phyloP scores from a whole-genome alignment of 2,113 vertebrate genomes.

The Asarcornis scutulata region DNA sequence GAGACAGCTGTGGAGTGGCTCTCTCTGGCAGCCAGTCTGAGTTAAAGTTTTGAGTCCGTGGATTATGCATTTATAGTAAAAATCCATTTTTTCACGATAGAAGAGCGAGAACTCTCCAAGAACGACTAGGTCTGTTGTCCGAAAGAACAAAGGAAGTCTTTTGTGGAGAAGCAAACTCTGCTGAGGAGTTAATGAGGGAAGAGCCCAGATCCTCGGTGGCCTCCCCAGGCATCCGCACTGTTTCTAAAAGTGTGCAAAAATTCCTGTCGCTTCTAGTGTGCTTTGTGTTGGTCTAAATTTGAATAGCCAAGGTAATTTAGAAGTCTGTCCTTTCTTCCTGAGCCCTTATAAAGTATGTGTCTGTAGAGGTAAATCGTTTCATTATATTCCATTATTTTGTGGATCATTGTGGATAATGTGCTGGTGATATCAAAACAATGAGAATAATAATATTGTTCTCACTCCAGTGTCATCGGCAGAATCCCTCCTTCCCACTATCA shows the following conservation, averaged over 20 bases:
- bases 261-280: background rate
- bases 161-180: background rate
- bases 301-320: constrained; percentile 24
- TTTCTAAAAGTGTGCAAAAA: background rate
- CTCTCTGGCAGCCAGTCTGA: fast-evolving
- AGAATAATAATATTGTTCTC: constrained; percentile 51
- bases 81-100: background rate
- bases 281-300: constrained; percentile 43
- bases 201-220: fast-evolving
- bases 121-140: background rate
- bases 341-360: constrained; percentile 33
- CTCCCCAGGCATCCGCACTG: background rate
- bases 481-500: background rate
- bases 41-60: background rate
- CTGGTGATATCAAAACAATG: constrained; percentile 55
- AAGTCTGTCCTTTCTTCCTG: constrained; percentile 27
- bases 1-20: background rate
- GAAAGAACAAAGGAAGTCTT: background rate
- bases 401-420: constrained; percentile 5
- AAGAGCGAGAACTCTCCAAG: background rate
- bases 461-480: constrained; percentile 40
- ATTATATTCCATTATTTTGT: constrained; percentile 58
- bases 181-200: background rate
- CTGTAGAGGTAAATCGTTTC: constrained; percentile 16
- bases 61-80: background rate